Evolutionary conservation across 2,888 invertebrate genomes (phyloP).

Genomic region (Lacanobia oleracea): DNA sequence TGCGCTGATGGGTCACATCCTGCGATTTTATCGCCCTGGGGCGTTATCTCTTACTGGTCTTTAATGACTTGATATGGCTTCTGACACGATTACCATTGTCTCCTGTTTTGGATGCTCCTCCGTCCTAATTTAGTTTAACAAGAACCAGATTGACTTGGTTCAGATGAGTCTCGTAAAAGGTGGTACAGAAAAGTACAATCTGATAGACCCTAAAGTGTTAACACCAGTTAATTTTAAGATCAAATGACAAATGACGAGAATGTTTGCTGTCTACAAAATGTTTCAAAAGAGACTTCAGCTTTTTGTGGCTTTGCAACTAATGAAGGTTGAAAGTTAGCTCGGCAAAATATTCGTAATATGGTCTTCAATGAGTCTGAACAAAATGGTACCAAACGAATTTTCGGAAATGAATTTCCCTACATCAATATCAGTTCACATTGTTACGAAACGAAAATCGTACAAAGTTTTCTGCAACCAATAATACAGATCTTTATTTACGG

Average conservation of each 20-base stretch:
- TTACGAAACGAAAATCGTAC: not conserved
- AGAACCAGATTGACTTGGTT: not conserved
- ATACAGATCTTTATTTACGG: not conserved
- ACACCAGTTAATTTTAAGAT: not conserved
- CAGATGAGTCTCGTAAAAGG: not conserved
- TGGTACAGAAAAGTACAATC: not conserved
- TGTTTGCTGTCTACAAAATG: not conserved
- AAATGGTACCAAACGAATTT: not conserved
- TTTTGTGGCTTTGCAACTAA: too few relatives aligned
- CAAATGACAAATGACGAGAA: not conserved
- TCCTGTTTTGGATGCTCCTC: constrained; percentile 2
- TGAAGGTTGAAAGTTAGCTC: not conserved
- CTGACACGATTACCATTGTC: not conserved
- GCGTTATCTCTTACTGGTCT: constrained; percentile 6
- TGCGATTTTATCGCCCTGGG: constrained; percentile 42
- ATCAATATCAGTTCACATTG: not conserved
- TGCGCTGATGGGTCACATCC: constrained; percentile 67
- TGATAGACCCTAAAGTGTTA: not conserved
- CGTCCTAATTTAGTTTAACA: not conserved
- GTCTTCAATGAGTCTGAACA: not conserved
- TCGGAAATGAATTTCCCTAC: not conserved
- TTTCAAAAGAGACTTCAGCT: not conserved
- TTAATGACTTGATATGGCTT: not conserved
- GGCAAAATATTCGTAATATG: not conserved
- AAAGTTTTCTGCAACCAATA: not conserved